Conservation (phyloP, 2,113 vertebrate genomes). For the cattle (Bos taurus) region ARS-UCD2.0 NC_037345.1:51541501-51542000, state of each 20-base stretch:
- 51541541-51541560: rapidly evolving
- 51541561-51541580: background rate
- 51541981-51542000: background rate
- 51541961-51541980: background rate
- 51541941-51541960: background rate
- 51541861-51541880: background rate
- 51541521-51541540: background rate
- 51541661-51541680: background rate
- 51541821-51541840: background rate
- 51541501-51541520: background rate
- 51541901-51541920: background rate
- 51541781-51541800: rapidly evolving
- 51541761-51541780: background rate
- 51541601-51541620: background rate
- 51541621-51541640: background rate
- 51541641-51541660: background rate
- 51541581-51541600: background rate
- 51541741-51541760: background rate
- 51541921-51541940: background rate
- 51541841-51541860: background rate
- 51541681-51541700: background rate
- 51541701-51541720: background rate
- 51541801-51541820: background rate
- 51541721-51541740: background rate
- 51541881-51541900: background rate